Conservation (phyloP, 2,797 vertebrate genomes). For the Amniataba percoides region DNA sequence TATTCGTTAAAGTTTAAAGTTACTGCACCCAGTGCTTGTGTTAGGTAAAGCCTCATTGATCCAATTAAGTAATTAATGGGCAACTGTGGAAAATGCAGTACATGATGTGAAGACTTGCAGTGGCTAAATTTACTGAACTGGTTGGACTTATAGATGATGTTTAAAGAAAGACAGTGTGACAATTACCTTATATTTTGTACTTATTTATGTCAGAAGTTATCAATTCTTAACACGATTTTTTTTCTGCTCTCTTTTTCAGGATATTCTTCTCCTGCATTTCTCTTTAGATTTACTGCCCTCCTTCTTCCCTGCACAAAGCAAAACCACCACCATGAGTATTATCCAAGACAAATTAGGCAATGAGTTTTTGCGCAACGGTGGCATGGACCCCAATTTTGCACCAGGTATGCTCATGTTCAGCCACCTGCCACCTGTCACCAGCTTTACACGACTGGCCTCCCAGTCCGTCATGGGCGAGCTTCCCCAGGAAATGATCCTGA, state of each 20-base stretch:
- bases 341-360: conserved; percentile 93
- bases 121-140: background rate
- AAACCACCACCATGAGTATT: conserved; percentile 87
- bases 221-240: background rate
- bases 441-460: conserved; percentile 93
- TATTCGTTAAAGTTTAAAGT: background rate
- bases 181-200: background rate
- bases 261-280: conserved; percentile 72
- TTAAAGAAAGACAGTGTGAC: background rate
- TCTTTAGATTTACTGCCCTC: conserved; percentile 74
- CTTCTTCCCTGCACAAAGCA: conserved; percentile 73
- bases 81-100: conserved; percentile 14
- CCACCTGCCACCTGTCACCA: conserved; percentile 97
- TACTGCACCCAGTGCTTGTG: background rate
- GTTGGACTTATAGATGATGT: background rate
- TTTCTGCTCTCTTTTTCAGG: conserved; percentile 70
- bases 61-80: conserved; percentile 58
- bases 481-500: conserved; percentile 96
- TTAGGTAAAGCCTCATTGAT: conserved; percentile 49
- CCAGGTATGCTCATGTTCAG: conserved; percentile 98
- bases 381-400: conserved; percentile 95
- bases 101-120: background rate
- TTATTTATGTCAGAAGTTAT: conserved; percentile 6
- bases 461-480: conserved; percentile 89
- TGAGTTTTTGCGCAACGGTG: conserved; percentile 93